phyloP scores from a whole-genome alignment of 2,113 vertebrate genomes.

The Siphamia tubifer region DNA sequence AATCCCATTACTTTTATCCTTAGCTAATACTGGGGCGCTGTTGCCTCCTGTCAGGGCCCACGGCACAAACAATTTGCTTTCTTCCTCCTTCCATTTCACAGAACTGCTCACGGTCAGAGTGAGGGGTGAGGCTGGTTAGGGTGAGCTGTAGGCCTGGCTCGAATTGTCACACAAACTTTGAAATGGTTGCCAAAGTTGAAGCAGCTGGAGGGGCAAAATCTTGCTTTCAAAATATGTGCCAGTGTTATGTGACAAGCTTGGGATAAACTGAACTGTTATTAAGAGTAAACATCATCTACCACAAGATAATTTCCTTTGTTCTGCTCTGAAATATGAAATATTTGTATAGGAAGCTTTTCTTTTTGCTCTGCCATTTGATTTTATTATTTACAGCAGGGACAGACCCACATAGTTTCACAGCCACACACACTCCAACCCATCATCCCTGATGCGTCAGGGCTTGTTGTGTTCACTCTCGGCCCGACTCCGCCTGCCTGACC shows the following conservation, averaged over 20 bases:
- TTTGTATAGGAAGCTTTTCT: neutral
- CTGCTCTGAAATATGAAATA: neutral
- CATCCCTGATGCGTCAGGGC: slow-evolving; percentile 71
- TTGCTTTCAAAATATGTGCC: slow-evolving; percentile 22
- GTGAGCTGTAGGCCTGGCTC: slow-evolving; percentile 51
- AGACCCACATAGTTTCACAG: slow-evolving; percentile 8
- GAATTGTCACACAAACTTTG: slow-evolving; percentile 55
- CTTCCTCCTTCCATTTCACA: slow-evolving; percentile 73
- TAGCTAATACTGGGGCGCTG: slow-evolving; percentile 74
- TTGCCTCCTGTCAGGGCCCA: slow-evolving; percentile 75
- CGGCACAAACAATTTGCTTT: slow-evolving; percentile 80
- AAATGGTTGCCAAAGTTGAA: slow-evolving; percentile 45
- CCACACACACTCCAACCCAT: slow-evolving; percentile 36
- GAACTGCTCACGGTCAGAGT: slow-evolving; percentile 59
- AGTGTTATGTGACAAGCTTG: slow-evolving; percentile 10
- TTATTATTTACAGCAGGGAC: slow-evolving; percentile 3
- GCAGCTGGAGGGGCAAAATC: slow-evolving; percentile 28
- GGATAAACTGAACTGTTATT: neutral
- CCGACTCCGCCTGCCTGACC: slow-evolving; percentile 78
- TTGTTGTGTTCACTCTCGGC: slow-evolving; percentile 78
- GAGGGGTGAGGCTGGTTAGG: slow-evolving; percentile 54
- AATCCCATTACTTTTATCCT: slow-evolving; percentile 83
- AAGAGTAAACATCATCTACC: neutral
- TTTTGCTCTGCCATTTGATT: slow-evolving; percentile 35
- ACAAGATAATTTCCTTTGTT: slow-evolving; percentile 17